phyloP scores from a whole-genome alignment of 2,113 vertebrate species.

The Emydocephalus ijimae region DNA sequence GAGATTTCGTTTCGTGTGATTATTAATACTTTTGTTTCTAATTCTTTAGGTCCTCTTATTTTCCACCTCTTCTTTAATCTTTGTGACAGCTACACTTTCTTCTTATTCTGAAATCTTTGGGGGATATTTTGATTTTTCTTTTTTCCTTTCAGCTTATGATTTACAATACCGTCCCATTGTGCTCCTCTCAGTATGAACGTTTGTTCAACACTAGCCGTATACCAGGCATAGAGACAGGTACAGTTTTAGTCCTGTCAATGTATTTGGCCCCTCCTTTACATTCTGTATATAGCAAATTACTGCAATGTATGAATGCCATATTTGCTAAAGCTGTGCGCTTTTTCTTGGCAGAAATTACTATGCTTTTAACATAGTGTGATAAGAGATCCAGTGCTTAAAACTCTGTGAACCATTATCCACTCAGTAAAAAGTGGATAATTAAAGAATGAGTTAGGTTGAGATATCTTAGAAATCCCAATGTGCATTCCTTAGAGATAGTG shows the following conservation, averaged over 20 bases:
- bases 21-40: constrained; percentile 1
- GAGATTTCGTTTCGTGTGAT: constrained; percentile 15
- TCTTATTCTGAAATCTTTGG: neutral
- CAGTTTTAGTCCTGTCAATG: constrained; percentile 37
- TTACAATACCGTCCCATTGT: constrained; percentile 43
- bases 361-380: neutral
- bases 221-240: constrained; percentile 48
- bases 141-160: constrained; percentile 51
- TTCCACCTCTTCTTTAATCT: neutral
- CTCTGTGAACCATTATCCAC: neutral
- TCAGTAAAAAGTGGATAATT: neutral
- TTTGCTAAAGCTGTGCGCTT: neutral
- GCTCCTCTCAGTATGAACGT: constrained; percentile 46
- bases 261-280: constrained; percentile 6
- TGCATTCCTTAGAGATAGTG: neutral
- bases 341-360: neutral
- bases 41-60: constrained; percentile 11
- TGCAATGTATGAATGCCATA: neutral
- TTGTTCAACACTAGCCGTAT: constrained; percentile 48
- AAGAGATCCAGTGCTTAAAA: neutral
- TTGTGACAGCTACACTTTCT: constrained; percentile 1
- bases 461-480: neutral
- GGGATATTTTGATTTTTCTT: constrained; percentile 38
- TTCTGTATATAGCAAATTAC: neutral
- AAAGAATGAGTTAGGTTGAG: neutral